phyloP scores from a whole-genome alignment of 2,113 vertebrate genomes.

The Cacatua alba region DNA sequence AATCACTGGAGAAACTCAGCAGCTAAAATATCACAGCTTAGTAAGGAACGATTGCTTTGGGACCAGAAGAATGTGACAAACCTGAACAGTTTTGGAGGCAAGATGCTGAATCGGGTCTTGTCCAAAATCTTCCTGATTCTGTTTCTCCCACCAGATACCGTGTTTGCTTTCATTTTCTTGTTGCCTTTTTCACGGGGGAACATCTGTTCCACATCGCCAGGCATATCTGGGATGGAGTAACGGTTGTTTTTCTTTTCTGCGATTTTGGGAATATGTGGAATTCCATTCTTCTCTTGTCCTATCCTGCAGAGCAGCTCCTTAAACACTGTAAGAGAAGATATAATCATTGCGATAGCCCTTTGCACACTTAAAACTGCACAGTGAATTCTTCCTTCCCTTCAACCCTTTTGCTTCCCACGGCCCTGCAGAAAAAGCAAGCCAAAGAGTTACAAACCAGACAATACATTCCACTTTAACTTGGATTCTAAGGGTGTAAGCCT shows the following conservation, averaged over 20 bases:
- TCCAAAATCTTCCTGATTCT: slow-evolving; percentile 96
- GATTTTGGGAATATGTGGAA: slow-evolving; percentile 94
- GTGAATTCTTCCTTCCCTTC: not conserved
- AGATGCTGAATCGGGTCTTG: slow-evolving; percentile 95
- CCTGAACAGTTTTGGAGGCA: slow-evolving; percentile 96
- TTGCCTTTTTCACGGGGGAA: slow-evolving; percentile 88
- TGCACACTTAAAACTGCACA: not conserved
- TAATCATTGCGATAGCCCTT: not conserved
- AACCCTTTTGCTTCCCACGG: not conserved
- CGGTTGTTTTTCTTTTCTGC: slow-evolving; percentile 96
- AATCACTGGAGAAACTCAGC: not conserved
- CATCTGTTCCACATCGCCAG: slow-evolving; percentile 89
- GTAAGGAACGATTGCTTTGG: not conserved
- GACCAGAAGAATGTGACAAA: slow-evolving; percentile 56
- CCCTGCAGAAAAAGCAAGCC: not conserved
- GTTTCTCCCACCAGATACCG: slow-evolving; percentile 92
- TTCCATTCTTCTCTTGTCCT: slow-evolving; percentile 88
- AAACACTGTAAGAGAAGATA: slow-evolving; percentile 82
- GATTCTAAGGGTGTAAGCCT: not conserved
- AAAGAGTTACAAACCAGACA: not conserved
- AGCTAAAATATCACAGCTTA: not conserved
- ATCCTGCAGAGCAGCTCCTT: slow-evolving; percentile 94
- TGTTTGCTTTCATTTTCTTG: slow-evolving; percentile 95
- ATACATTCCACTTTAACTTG: not conserved
- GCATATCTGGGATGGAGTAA: slow-evolving; percentile 94